Evolutionary conservation across 2,888 invertebrate genomes (phyloP), one percentile per base, ranked within the genome.

Genomic region (Nomada goodeniana): DNA sequence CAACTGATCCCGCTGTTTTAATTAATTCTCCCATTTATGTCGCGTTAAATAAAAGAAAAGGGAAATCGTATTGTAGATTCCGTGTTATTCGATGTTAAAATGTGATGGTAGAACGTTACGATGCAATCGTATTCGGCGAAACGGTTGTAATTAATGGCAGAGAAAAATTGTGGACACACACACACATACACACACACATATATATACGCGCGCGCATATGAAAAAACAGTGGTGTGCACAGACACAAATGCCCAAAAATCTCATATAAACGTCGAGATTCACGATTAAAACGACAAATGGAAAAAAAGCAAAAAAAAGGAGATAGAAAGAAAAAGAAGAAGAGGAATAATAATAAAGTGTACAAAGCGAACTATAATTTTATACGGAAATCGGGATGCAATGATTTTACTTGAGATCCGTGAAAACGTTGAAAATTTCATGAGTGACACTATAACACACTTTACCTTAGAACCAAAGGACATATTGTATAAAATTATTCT

Each of bases 341-440:
- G 47, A 55, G 64, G 55, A 53, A 47, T 68, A 64, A 84, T 59
- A 63, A 72, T 60, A 42, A 75, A 81, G 60, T 85, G 84, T 83
- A 84, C 79, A 82, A 79, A 82, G 78, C 68, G 63, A 79, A 74
- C 74, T 84, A 81, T 79, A 83, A 76, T 82, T 84, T 79, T 79
- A 76, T 79, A 76, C 73, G 72, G 63, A 71, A 50, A 76, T 76
- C 70, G 74, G 71, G 36, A 75, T 67, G 67, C 60, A 82, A 77
- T 71, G 52, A 77, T 77, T 83, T 82, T 71, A 68, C 59, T 67
- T 64, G 61, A 68, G 70, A 67, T 70, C 74, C 71, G 75, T 78
- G 82, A 63, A 71, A 71, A 70, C 65, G 26, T 60, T 68, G 18
- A 50, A n/a, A 67, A 36, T 61, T 61, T 74, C 65, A 61, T 50